A percentile compares a stretch with the other conserved stretches of the same genome.
phyloP scores from a whole-genome alignment of 2,888 invertebrate species.

The Anarsia innoxiella region DNA sequence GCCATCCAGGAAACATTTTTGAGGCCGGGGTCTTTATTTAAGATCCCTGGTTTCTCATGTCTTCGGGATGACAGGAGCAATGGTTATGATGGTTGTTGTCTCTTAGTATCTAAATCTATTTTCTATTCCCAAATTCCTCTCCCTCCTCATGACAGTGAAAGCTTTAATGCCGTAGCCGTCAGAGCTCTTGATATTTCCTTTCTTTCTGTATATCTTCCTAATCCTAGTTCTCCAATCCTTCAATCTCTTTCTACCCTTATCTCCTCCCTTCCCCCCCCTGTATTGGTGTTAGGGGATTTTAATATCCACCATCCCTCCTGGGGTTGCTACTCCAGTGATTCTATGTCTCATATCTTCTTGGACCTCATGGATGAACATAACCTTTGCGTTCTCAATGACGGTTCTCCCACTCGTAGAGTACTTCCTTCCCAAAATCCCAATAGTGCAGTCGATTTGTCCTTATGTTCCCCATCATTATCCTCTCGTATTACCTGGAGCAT shows the following conservation, averaged over 20 bases:
- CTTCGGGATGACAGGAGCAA: conserved; percentile 14
- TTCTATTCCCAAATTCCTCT: conserved; percentile 11
- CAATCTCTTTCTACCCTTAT: conserved; percentile 8
- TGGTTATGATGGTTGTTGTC: conserved; percentile 13
- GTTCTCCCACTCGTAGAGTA: conserved; percentile 10
- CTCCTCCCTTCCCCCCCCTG: conserved; percentile 5
- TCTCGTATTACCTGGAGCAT: not conserved
- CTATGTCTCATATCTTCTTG: conserved; percentile 1
- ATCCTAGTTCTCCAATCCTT: conserved; percentile 6
- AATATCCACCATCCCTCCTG: conserved; percentile 13
- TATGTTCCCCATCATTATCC: conserved; percentile 6
- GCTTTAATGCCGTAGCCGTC: conserved; percentile 11
- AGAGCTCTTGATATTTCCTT: conserved; percentile 7
- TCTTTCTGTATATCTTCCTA: conserved; percentile 11
- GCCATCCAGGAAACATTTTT: conserved; percentile 12
- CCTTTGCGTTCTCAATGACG: conserved; percentile 13
- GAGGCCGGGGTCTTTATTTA: conserved; percentile 4
- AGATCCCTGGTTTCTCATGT: conserved; percentile 8
- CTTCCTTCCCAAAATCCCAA: conserved; percentile 9
- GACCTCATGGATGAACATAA: conserved; percentile 11
- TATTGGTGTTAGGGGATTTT: conserved; percentile 14
- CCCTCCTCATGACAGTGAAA: conserved; percentile 3
- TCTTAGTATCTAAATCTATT: conserved; percentile 6
- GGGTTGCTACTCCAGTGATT: conserved; percentile 9
- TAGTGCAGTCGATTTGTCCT: conserved; percentile 8